Base-by-base conservation (phyloP, 2,113 vertebrate species). In the Phainopepla nitens region DNA sequence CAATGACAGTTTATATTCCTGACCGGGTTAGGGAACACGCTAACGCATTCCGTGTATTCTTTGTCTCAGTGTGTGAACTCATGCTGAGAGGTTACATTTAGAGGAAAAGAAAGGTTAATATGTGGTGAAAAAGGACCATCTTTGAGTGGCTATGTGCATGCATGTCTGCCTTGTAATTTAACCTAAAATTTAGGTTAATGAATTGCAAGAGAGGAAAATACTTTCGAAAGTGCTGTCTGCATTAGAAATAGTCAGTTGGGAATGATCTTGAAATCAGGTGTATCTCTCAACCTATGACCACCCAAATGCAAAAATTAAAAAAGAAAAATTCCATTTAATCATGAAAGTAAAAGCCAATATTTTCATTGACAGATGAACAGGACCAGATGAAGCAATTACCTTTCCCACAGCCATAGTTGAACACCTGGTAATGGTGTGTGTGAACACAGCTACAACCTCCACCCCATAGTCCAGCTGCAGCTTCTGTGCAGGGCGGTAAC, bases 1-100 rank as follows among this genome's bases (percentile, higher is more conserved):
- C 33, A 47, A 6, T 4, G 24, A 7, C 17, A 16, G 12, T 49
- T 51, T 33, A 3, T 64, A 11, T 7, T 82, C 66, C 66, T 53
- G 45, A 33, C 20, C 12, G 2, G 72, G 15, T 6, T 25, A 39
- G 0, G 0, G 29, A 41, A n/a, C 22, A 11, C 7, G 9, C 6
- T 64, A 27, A 33, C 3, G 4, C 15, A 17, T 54, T 81, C 54
- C 25, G 12, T 4, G 7, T 31, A 31, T 58, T 53, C n/a, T 42
- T 71, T 87, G 47, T 33, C 39, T 62, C 39, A 39, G 41, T 61
- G 10, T 45, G 25, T 50, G 39, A 79, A 47, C 4, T 69, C 31
- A 2, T 11, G 7, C 24, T 71, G 17, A 33, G 64, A 60, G 9
- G 12, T 20, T 77, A 73, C 49, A n/a, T 44, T 75, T 68, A 60